A percentile compares a stretch with the other conserved stretches of the same genome.
phyloP scores from a whole-genome alignment of 2,888 invertebrate species.

The Timandra comae region DNA sequence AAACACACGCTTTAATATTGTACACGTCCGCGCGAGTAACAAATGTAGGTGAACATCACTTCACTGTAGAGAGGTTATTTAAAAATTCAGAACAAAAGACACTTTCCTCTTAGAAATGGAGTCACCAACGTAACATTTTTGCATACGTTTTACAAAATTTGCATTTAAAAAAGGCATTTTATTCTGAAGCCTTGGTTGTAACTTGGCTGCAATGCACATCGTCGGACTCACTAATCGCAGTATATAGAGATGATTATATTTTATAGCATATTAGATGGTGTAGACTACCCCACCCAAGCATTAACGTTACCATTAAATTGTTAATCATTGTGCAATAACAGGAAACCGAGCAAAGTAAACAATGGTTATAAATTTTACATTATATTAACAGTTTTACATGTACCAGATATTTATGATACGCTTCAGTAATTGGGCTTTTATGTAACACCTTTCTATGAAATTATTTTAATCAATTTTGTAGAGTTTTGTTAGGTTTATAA shows the following conservation, averaged over 20 bases:
- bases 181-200: too few relatives aligned
- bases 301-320: constrained; percentile 7
- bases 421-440: too few relatives aligned
- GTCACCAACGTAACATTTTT: constrained; percentile 17
- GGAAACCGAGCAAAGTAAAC: too few relatives aligned
- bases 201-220: constrained; percentile 2
- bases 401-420: too few relatives aligned
- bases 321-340: background rate
- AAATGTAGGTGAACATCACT: constrained; percentile 19
- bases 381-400: too few relatives aligned
- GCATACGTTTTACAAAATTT: constrained; percentile 18
- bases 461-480: too few relatives aligned
- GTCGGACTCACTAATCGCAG: constrained; percentile 6
- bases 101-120: constrained; percentile 12
- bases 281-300: constrained; percentile 7
- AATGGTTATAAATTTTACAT: too few relatives aligned
- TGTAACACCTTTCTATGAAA: too few relatives aligned
- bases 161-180: constrained; percentile 16
- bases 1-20: constrained; percentile 9
- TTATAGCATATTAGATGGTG: constrained; percentile 12
- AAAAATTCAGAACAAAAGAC: constrained; percentile 23
- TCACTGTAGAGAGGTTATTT: constrained; percentile 18
- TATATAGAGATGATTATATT: constrained; percentile 8
- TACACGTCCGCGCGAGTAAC: constrained; percentile 6
- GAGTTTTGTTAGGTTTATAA: too few relatives aligned